Percentiles rank a stretch among this genome's conserved stretches.
phyloP scores from a whole-genome alignment of 2,888 invertebrate species.

The Brachycybe producta region DNA sequence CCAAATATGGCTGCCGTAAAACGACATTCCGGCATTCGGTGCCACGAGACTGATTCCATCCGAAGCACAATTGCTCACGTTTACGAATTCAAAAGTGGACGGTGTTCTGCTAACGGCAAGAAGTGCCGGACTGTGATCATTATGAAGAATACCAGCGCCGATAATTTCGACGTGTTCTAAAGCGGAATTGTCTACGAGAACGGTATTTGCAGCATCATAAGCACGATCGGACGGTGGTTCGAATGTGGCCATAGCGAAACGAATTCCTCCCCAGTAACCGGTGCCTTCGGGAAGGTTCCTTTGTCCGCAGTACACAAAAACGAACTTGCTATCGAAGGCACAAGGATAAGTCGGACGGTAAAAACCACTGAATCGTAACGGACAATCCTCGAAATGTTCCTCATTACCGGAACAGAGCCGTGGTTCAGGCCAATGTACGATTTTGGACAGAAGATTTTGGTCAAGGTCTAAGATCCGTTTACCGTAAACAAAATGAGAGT shows the following conservation, averaged over 20 bases:
- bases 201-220: conserved; percentile 4
- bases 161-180: conserved; percentile 62
- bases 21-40: conserved; percentile 61
- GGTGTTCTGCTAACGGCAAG: conserved; percentile 83
- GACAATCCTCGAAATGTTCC: conserved; percentile 35
- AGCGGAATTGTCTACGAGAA: conserved; percentile 49
- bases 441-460: conserved; percentile 68
- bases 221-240: conserved; percentile 44
- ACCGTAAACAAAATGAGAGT: conserved; percentile 75
- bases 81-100: conserved; percentile 54
- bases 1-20: conserved; percentile 49
- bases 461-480: conserved; percentile 68
- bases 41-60: conserved; percentile 87
- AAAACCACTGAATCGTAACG: conserved; percentile 70
- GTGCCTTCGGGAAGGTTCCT: conserved; percentile 49
- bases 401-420: conserved; percentile 47
- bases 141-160: conserved; percentile 90
- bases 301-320: conserved; percentile 81
- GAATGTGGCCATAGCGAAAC: conserved; percentile 79
- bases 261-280: conserved; percentile 91
- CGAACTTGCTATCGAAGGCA: conserved; percentile 77
- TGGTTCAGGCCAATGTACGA: conserved; percentile 93
- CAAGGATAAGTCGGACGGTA: conserved; percentile 75
- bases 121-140: conserved; percentile 83
- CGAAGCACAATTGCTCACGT: conserved; percentile 68